These are phyloP conservation scores for Helobdella robusta DNA, from an alignment of 2,888 invertebrate genomes.

Conservation along the genomic window DNA sequence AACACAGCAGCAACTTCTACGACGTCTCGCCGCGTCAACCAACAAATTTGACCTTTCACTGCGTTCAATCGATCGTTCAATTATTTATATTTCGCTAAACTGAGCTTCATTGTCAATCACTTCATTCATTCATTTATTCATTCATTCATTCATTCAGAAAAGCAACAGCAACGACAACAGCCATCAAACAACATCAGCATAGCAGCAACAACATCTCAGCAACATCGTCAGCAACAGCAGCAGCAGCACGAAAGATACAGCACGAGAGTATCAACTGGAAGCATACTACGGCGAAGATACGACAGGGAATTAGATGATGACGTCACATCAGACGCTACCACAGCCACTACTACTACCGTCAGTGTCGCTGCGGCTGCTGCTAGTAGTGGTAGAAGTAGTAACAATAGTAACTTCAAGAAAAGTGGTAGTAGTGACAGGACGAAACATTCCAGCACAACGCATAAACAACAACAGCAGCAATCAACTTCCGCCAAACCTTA, in stretches of 20 bases:
- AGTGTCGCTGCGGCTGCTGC: no score
- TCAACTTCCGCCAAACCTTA: background rate
- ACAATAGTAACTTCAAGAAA: no score
- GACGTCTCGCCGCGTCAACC: background rate
- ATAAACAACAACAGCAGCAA: background rate
- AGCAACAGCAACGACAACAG: background rate
- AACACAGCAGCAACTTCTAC: background rate
- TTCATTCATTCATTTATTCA: no score
- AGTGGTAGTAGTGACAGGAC: background rate
- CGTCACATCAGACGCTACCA: background rate
- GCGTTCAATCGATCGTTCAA: no score
- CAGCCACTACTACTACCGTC: no score
- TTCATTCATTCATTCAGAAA: no score
- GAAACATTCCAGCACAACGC: background rate
- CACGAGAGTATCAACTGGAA: slow-evolving; percentile 32
- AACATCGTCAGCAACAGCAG: background rate
- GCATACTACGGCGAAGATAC: slow-evolving; percentile 29
- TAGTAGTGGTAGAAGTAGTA: background rate
- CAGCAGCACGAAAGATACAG: slow-evolving; percentile 24
- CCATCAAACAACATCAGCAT: background rate
- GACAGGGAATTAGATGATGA: slow-evolving; percentile 23
- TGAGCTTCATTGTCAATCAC: no score
- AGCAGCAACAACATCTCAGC: slow-evolving; percentile 3
- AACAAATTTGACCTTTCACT: no score
- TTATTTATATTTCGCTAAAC: no score